Evolutionary conservation across 2,113 vertebrate species (phyloP), one percentile per base, ranked within the genome.

Genomic region (Girardinichthys multiradiatus): DNA sequence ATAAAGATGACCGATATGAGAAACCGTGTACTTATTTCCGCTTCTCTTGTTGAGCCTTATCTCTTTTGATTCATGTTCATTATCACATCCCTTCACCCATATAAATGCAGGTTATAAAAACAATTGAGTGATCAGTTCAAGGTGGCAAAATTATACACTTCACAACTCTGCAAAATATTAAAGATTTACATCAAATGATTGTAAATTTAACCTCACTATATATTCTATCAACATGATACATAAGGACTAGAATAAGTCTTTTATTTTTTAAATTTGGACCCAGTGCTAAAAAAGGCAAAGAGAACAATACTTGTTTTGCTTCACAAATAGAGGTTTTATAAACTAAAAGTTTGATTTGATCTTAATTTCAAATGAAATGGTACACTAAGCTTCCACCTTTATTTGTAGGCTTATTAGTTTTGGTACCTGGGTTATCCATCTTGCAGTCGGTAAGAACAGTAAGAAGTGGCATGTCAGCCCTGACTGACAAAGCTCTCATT

Each of bases 401-500:
- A 45, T 15, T 6, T 19, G 17, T 19, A 19, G 42, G 42, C 42
- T 45, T 17, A 45, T 45, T 45, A 45, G 42, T 45, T 45, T 45
- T 17, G 17, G n/a, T 64, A 66, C 68, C 42, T 67, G 64, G 58
- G 19, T 57, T 68, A 82, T 83, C 35, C 57, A 57, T 74, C 13
- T 21, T 26, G 12, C 69, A 57, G 70, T 51, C 21, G 45, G 57
- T 63, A 65, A 35, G 62, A 26, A 48, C 60, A 60, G 39, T n/a
- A n/a, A 39, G 85, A 77, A 58, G 58, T 76, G n/a, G n/a, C 70
- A 24, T 72, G 71, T 78, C 81, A 79, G 37, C 64, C 28, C 29
- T 83, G 86, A 87, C 39, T 81, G 72, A 87, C 60, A 63, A 76
- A 77, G 71, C 69, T 84, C 37, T 76, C 74, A 84, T 86, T 86